These are phyloP conservation scores for Drosophila niveifrons DNA, from an alignment of 2,888 invertebrate genomes.

Conservation along the genomic window DNA sequence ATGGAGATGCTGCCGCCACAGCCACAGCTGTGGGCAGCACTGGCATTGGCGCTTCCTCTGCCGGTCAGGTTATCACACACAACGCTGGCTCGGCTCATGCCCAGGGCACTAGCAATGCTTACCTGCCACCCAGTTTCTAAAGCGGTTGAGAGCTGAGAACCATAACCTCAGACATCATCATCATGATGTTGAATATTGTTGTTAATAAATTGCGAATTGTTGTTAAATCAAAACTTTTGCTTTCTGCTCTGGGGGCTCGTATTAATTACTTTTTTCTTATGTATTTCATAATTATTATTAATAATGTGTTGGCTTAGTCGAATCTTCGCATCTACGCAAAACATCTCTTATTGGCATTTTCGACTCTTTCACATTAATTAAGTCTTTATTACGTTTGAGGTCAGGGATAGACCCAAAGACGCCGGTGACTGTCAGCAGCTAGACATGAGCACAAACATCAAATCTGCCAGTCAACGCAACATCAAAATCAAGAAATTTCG, in stretches of 20 bases:
- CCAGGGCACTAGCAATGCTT: slow-evolving; percentile 72
- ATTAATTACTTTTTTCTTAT: slow-evolving; percentile 31
- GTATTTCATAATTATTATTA: slow-evolving; percentile 42
- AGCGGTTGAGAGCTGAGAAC: slow-evolving; percentile 55
- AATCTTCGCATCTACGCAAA: slow-evolving; percentile 15
- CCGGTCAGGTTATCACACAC: slow-evolving; percentile 42
- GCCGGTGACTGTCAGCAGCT: slow-evolving; percentile 36
- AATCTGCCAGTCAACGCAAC: slow-evolving; percentile 15
- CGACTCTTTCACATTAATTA: slow-evolving; percentile 33
- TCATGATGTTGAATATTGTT: slow-evolving; percentile 37
- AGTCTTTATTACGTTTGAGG: slow-evolving; percentile 45
- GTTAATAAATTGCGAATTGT: slow-evolving; percentile 56
- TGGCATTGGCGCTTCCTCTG: slow-evolving; percentile 32
- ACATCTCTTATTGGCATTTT: slow-evolving; percentile 1
- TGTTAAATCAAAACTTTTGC: slow-evolving; percentile 40
- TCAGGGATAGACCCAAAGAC: slow-evolving; percentile 40
- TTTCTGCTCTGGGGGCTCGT: slow-evolving; percentile 8
- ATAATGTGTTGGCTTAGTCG: slow-evolving; percentile 37
- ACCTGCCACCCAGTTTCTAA: slow-evolving; percentile 84
- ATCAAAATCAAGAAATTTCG: neutral
- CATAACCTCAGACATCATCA: slow-evolving; percentile 2
- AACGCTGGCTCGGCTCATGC: slow-evolving; percentile 44
- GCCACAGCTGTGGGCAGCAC: slow-evolving; percentile 48
- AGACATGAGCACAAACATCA: slow-evolving; percentile 9
- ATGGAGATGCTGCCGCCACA: slow-evolving; percentile 50